Percentiles rank a stretch among this genome's conserved stretches.
These are phyloP conservation scores for Megastigmus dorsalis DNA, from an alignment of 2,888 invertebrate genomes.

Conservation along the genomic window DNA sequence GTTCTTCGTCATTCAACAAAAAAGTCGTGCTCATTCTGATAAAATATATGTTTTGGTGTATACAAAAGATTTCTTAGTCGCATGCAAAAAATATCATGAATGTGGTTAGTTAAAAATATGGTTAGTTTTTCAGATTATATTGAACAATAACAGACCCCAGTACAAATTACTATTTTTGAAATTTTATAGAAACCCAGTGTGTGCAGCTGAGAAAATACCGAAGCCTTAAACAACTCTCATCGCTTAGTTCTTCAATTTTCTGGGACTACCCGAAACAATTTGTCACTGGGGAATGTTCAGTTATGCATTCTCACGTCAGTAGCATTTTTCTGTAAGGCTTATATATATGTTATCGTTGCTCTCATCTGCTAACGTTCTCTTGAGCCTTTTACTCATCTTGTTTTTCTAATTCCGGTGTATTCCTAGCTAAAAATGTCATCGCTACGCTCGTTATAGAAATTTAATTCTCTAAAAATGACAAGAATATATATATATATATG, in stretches of 20 bases:
- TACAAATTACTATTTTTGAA: neutral
- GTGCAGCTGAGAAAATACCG: no score
- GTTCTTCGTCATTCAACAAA: conserved; percentile 40
- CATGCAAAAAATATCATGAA: conserved; percentile 38
- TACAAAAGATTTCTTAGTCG: conserved; percentile 40
- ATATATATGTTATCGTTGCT: neutral
- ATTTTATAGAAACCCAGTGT: conserved; percentile 4
- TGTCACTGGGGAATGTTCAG: conserved; percentile 2
- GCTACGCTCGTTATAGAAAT: conserved; percentile 57
- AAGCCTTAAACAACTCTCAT: no score
- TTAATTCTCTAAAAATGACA: conserved; percentile 64
- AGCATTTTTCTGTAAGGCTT: conserved; percentile 52
- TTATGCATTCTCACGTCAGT: conserved; percentile 47
- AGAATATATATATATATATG: conserved; percentile 67
- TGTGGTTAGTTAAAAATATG: conserved; percentile 40
- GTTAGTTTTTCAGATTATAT: conserved; percentile 31
- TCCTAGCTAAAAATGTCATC: conserved; percentile 37
- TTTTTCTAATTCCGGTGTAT: neutral
- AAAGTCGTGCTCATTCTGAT: conserved; percentile 41
- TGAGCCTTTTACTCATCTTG: neutral
- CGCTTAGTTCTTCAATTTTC: neutral
- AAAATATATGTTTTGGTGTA: conserved; percentile 45
- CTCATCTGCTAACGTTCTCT: neutral
- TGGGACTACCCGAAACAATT: conserved; percentile 9
- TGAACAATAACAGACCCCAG: conserved; percentile 17